phyloP scores from a whole-genome alignment of 2,888 invertebrate species.

The Pristionchus mayeri region DNA sequence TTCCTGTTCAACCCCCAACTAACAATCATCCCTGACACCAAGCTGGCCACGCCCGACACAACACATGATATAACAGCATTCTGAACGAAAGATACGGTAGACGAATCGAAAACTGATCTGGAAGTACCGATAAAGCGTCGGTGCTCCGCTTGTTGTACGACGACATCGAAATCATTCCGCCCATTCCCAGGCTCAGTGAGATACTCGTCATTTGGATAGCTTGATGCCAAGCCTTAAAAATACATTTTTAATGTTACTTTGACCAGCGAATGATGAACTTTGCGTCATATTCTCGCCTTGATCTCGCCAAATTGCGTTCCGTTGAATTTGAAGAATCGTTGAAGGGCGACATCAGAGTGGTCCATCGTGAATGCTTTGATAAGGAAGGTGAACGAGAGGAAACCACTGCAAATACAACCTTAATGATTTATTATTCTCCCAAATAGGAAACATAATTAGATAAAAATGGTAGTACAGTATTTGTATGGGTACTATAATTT shows the following conservation, averaged over 20 bases:
- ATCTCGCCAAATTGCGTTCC: too few relatives aligned
- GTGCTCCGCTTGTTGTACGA: background rate
- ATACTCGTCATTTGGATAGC: background rate
- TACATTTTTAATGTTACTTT: background rate
- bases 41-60: background rate
- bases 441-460: too few relatives aligned
- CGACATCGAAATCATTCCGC: slow-evolving; percentile 1
- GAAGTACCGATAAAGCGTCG: background rate
- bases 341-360: background rate
- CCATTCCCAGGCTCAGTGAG: slow-evolving; percentile 29
- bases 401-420: background rate
- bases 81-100: background rate
- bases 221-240: background rate
- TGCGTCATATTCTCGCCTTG: too few relatives aligned
- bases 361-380: background rate
- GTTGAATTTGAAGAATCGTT: background rate
- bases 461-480: too few relatives aligned
- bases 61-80: background rate
- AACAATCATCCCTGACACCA: background rate
- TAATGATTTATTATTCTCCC: too few relatives aligned
- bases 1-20: background rate
- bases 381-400: background rate
- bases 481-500: too few relatives aligned
- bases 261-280: too few relatives aligned
- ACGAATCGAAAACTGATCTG: background rate